A percentile compares a stretch with the other conserved stretches of the same genome.
Conservation (phyloP, 1,140 invertebrate genomes). For the Leptonema lineaticorne region DNA sequence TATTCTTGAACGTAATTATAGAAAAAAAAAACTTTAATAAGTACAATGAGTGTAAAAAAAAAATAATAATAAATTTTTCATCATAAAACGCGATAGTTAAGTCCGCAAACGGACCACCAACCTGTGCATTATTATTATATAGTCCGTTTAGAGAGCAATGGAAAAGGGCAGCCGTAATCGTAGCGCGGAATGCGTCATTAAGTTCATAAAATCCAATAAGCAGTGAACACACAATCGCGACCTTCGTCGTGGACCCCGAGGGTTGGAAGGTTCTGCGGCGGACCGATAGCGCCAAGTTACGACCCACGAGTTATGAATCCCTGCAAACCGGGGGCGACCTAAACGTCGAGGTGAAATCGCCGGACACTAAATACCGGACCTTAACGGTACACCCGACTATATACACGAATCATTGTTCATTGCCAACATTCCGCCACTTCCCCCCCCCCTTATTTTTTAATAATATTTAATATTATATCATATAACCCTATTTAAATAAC, state of each 20-base stretch:
- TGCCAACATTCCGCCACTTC: no score
- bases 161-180: neutral
- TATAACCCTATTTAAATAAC: no score
- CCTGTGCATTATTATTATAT: no score
- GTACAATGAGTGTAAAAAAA: no score
- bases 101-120: no score
- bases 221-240: slow-evolving; percentile 29
- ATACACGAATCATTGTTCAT: no score
- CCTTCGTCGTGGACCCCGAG: neutral
- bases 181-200: slow-evolving; percentile 37
- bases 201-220: slow-evolving; percentile 41
- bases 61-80: no score
- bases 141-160: neutral
- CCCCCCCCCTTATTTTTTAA: no score
- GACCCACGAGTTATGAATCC: slow-evolving; percentile 16
- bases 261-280: slow-evolving; percentile 18
- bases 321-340: neutral
- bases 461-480: neutral
- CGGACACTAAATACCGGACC: slow-evolving; percentile 26
- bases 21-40: no score
- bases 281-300: slow-evolving; percentile 36
- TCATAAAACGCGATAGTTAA: no score
- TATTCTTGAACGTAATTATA: no score
- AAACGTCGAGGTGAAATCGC: neutral
- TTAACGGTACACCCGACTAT: no score